Evolutionary conservation across 92 coral and sea anemone genomes (phyloP).

Genomic region (Epizoanthus scotinus): DNA sequence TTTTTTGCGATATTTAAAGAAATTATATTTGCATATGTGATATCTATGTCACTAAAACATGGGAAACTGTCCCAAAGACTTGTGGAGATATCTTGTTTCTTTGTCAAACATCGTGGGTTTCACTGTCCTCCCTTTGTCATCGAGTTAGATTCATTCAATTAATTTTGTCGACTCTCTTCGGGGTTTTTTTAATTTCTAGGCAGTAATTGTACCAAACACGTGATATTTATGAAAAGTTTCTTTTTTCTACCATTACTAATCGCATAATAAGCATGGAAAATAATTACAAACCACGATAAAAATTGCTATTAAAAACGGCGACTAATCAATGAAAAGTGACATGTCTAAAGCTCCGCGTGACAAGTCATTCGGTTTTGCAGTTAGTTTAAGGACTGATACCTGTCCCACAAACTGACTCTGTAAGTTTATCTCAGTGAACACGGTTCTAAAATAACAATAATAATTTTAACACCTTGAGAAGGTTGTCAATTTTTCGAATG

Average conservation of each 20-base stretch:
- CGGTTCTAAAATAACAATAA: neutral
- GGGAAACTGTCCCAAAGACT: neutral
- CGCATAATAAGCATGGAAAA: neutral
- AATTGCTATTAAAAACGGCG: neutral
- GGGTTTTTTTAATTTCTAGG: neutral
- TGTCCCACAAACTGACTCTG: neutral
- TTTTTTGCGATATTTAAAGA: no score
- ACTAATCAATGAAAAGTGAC: neutral
- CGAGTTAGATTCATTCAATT: neutral
- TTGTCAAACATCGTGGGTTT: neutral
- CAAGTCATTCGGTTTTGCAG: neutral
- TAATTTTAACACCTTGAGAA: neutral
- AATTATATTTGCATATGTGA: no score
- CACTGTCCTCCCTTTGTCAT: neutral
- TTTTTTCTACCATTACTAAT: neutral
- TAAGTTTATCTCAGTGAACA: constrained; percentile 8
- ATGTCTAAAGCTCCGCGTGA: neutral
- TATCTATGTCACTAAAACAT: no score
- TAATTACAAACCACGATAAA: neutral
- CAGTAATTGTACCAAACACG: neutral
- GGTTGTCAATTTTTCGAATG: neutral
- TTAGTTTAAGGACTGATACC: constrained; percentile 1
- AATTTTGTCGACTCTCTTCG: neutral
- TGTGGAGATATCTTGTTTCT: constrained; percentile 9
- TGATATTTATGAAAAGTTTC: neutral